A percentile compares a stretch with the other conserved stretches of the same genome.
These are phyloP conservation scores for Sycophaga agraensis DNA, from an alignment of 1,140 invertebrate species.

Conservation along the genomic window DNA sequence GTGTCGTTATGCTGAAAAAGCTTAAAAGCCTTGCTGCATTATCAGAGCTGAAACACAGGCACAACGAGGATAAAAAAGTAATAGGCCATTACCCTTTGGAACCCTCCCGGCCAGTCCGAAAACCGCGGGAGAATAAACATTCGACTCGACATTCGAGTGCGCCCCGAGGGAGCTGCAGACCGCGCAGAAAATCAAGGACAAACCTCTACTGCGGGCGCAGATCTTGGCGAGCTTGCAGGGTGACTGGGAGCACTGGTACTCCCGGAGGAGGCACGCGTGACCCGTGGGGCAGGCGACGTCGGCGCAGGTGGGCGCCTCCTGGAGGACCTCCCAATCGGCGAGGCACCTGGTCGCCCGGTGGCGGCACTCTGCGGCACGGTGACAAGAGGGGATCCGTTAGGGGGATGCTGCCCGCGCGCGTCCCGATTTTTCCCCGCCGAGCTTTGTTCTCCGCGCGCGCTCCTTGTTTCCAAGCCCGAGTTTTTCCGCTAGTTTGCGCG, in stretches of 20 bases:
- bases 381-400: not conserved
- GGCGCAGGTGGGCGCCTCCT: constrained; percentile 37
- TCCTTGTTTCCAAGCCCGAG: not conserved
- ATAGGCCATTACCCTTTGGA: too few species aligned
- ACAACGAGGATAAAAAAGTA: too few species aligned
- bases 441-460: too few species aligned
- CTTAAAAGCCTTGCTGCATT: too few species aligned
- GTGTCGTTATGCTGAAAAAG: too few species aligned
- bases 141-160: too few species aligned
- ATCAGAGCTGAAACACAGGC: too few species aligned
- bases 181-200: not conserved
- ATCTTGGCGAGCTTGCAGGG: constrained; percentile 45
- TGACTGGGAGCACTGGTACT: constrained; percentile 36
- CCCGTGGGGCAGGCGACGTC: constrained; percentile 38
- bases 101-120: too few species aligned
- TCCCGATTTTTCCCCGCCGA: too few species aligned
- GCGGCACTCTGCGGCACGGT: constrained; percentile 33
- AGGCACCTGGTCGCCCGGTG: constrained; percentile 42
- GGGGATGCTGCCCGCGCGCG: too few species aligned
- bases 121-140: too few species aligned
- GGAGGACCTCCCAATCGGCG: constrained; percentile 35
- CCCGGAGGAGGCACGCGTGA: constrained; percentile 41
- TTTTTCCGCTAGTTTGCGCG: not conserved
- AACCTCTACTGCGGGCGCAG: constrained; percentile 38
- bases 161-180: too few species aligned